phyloP scores from a whole-genome alignment of 2,888 invertebrate genomes.

The Dryococelus australis region DNA sequence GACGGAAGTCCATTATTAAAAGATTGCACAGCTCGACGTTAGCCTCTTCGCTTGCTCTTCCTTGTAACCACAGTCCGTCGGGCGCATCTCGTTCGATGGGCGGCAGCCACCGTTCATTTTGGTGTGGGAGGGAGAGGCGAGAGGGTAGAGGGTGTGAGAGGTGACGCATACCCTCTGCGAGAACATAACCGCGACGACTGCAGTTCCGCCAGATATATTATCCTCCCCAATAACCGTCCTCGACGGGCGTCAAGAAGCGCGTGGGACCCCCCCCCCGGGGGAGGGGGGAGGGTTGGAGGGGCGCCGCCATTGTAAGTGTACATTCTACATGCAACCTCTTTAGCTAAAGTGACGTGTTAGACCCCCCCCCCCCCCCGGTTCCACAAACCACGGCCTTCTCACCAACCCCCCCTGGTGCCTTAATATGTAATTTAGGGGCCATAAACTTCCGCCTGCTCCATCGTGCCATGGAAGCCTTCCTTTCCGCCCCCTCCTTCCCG shows the following conservation, averaged over 20 bases:
- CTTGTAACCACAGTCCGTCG: no score
- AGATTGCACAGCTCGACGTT: no score
- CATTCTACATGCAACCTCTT: slow-evolving; percentile 23
- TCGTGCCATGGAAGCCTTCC: background rate
- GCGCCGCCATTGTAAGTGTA: background rate
- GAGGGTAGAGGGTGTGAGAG: background rate
- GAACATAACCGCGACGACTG: background rate
- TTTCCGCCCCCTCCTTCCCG: background rate
- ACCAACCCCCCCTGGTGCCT: background rate
- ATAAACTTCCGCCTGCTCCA: slow-evolving; percentile 10
- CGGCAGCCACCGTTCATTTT: no score
- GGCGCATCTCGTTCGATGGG: no score
- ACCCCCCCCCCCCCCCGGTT: background rate
- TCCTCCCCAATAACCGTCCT: background rate
- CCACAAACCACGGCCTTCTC: background rate
- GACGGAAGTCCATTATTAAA: no score
- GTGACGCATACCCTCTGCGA: background rate
- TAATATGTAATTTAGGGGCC: slow-evolving; percentile 28
- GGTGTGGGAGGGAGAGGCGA: no score
- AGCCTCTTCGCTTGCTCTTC: no score
- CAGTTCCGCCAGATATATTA: slow-evolving; percentile 16
- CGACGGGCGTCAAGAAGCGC: no score
- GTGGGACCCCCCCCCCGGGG: background rate
- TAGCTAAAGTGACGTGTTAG: slow-evolving; percentile 19
- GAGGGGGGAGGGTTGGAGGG: no score